These are phyloP conservation scores for Meloidogyne hapla DNA, from an alignment of 1,140 invertebrate genomes.

Conservation along the genomic window DNA sequence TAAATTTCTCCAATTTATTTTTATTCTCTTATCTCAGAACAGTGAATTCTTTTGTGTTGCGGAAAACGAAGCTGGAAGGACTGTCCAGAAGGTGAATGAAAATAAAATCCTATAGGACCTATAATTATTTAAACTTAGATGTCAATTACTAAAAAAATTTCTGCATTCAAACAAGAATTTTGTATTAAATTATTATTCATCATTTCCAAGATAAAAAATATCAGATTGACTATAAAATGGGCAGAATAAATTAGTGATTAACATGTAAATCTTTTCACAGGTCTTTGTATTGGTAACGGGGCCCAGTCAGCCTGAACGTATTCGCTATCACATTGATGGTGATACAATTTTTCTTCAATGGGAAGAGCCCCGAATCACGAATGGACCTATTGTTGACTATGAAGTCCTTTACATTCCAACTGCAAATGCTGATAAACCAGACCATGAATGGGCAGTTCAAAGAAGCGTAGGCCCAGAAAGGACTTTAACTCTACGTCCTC, in stretches of 20 bases:
- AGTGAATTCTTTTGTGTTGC: conserved; percentile 60
- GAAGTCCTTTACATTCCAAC: conserved; percentile 59
- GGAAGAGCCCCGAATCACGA: conserved; percentile 58
- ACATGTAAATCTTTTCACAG: neutral
- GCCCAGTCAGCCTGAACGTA: conserved; percentile 55
- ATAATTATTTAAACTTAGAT: no score
- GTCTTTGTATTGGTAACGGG: conserved; percentile 25
- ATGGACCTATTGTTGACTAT: conserved; percentile 61
- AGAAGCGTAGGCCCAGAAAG: conserved; percentile 48
- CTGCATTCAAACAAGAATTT: no score
- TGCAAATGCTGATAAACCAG: conserved; percentile 33
- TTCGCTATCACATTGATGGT: conserved; percentile 62
- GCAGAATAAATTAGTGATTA: no score
- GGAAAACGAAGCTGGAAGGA: conserved; percentile 62
- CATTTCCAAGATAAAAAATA: no score
- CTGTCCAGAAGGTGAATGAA: conserved; percentile 50
- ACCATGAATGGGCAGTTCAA: conserved; percentile 53
- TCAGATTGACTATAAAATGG: neutral
- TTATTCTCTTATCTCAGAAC: conserved; percentile 16
- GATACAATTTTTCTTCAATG: conserved; percentile 56
- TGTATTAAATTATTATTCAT: no score
- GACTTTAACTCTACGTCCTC: conserved; percentile 38
- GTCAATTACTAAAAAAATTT: no score
- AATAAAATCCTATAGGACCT: conserved; percentile 15
- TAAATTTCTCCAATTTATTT: neutral